Evolutionary conservation across 2,888 invertebrate species (phyloP), one percentile per base, ranked within the genome.

Genomic region (Lottia gigantea): DNA sequence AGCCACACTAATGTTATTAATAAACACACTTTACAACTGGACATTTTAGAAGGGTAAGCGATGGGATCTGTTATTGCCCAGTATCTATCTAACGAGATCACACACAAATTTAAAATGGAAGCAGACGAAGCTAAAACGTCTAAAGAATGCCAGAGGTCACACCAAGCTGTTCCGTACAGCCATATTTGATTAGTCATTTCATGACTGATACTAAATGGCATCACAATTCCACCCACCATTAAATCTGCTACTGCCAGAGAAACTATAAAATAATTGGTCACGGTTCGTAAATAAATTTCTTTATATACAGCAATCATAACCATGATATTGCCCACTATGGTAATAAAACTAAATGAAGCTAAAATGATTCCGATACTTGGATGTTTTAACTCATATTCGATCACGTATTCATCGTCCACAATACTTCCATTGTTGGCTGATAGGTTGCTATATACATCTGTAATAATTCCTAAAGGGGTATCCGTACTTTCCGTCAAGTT

Each of bases 11-110:
- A 93, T 0, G 95, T 95, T 75, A 99, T 98, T 12, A 98, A 91
- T 40, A 94, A 91, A 4, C 93, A 93, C 0, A 97, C 96, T 71
- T 95, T 92, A 72, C 93, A 92, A 62, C 94, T 93, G 40, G 95
- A 96, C 95, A 99, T 98, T 76, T 94, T 91, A 90, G 94, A 95
- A 1, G 98, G 97, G 90, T 99, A 99, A 65, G 95, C 95, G 79
- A 99, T 97, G 0, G 99, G 98, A 90, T 98, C 97, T 16, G 97
- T 97, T 76, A 98, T 98, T 64, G 98, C 98, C 97, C 98, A 97
- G 89, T 98, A 99, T 23, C 97, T 92, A 88, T 98, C 98, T 83
- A 98, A 88, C 0, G 96, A 96, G 83, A 98, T 99, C 46, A 98
- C 97, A 89, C 98, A 98, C 69, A 99, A 91, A 90, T 98, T 98